phyloP scores from a whole-genome alignment of 2,797 vertebrate genomes.

The Perodicticus potto region DNA sequence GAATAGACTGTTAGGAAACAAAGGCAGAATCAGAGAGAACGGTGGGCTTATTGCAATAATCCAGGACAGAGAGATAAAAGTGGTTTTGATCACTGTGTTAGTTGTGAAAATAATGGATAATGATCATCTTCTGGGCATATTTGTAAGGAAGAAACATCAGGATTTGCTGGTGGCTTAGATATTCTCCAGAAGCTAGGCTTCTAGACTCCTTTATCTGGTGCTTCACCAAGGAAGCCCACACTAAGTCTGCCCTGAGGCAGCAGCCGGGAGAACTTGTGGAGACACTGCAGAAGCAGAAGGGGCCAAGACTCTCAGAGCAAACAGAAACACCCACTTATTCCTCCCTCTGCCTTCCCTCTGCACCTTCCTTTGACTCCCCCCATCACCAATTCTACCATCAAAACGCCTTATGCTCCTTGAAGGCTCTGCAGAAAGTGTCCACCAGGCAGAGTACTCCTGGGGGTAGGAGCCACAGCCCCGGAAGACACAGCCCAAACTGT shows the following conservation, averaged over 20 bases:
- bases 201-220: not conserved
- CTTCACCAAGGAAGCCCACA: not conserved
- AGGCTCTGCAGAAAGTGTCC: not conserved
- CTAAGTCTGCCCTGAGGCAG: too few relatives aligned
- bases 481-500: not conserved
- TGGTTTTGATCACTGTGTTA: not conserved
- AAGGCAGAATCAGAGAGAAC: not conserved
- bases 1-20: not conserved
- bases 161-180: not conserved
- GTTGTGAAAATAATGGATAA: not conserved
- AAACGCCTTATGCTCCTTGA: not conserved
- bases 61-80: not conserved
- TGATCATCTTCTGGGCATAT: not conserved
- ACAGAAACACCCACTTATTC: not conserved
- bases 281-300: not conserved
- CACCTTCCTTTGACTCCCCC: not conserved
- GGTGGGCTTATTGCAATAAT: not conserved
- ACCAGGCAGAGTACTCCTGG: not conserved
- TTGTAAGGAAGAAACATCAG: not conserved
- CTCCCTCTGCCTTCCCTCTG: not conserved
- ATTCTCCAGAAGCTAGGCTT: not conserved
- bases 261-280: not conserved
- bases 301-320: not conserved
- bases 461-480: not conserved
- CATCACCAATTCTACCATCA: not conserved